Evolutionary conservation across 1,140 invertebrate species (phyloP), one percentile per base, ranked within the genome.

Genomic region (Philopotamus ludificatus): DNA sequence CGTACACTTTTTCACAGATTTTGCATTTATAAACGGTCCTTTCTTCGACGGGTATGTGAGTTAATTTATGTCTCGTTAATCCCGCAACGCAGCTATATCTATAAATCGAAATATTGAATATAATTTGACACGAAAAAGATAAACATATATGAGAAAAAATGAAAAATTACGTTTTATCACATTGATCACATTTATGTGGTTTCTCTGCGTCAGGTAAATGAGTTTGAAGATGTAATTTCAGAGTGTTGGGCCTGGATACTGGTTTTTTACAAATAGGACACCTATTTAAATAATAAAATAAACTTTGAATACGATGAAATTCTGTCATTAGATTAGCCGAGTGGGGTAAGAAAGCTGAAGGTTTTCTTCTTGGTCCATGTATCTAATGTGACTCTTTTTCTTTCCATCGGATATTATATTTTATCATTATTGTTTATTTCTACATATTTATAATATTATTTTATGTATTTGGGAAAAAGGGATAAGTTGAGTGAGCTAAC

Each of bases 221-320:
- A 16, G 62, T 68, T 44, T 65, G 55, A 16, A 68, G 49, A 53
- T 68, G 66, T 3, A 68, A 15, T 42, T 65, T 61, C 22, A 68
- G 34, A 8, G 15, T 42, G 18, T 65, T 50, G 18, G 57, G 55
- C 12, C 58, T 45, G 18, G 55, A 54, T 47, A 68, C 49, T 1
- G 18, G 4, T 28, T 68, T 68, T 61, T 68, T 64, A 49, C 66
- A 68, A 15, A 68, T 62, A 16, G 66, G 66, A 62, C 66, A 68
- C 41, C 66, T 68, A 41, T 1, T 50, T 18, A 57, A 45, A 57
- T 8, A 53, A 53, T 25, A 22, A 60, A 22, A 44, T n/a, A n/a
- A n/a, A n/a, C n/a, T n/a, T n/a, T n/a, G n/a, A n/a, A n/a, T n/a
- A n/a, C n/a, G n/a, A n/a, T n/a, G n/a, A n/a, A n/a, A n/a, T n/a